These are phyloP conservation scores for Vulpes vulpes DNA, from an alignment of 2,113 vertebrate species.

Conservation along the genomic window DNA sequence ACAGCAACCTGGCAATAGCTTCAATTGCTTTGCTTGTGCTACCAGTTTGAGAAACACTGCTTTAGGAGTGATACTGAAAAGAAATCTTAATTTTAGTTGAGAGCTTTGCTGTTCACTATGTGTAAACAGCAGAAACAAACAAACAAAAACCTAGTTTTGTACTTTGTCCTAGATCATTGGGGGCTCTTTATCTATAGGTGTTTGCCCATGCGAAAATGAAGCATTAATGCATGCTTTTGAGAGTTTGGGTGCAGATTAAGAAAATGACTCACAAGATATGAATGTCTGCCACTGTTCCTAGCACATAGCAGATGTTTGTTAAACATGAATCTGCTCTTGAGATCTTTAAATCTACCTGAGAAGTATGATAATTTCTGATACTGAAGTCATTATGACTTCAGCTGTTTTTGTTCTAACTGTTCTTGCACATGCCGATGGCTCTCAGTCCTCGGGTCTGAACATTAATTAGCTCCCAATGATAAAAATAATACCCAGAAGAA, in stretches of 20 bases:
- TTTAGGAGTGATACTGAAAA: neutral
- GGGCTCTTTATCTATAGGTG: neutral
- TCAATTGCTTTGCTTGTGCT: neutral
- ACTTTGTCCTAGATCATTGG: neutral
- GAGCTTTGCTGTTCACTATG: neutral
- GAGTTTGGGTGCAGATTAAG: neutral
- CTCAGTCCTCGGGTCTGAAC: neutral
- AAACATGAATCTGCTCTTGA: neutral
- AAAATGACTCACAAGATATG: neutral
- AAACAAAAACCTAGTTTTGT: neutral
- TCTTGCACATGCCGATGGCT: neutral
- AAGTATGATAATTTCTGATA: constrained; percentile 14
- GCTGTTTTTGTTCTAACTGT: neutral
- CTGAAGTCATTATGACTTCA: neutral
- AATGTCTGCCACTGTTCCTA: neutral
- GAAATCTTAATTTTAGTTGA: constrained; percentile 27
- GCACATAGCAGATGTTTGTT: neutral
- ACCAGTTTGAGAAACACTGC: neutral
- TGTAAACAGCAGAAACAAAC: constrained; percentile 43
- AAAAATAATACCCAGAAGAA: neutral
- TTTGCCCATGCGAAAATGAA: neutral
- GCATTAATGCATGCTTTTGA: neutral
- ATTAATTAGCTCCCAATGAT: neutral
- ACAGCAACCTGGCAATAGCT: neutral
- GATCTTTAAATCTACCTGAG: neutral